Conservation (phyloP, 2,113 vertebrate genomes). For the Lasiurus borealis region DNA sequence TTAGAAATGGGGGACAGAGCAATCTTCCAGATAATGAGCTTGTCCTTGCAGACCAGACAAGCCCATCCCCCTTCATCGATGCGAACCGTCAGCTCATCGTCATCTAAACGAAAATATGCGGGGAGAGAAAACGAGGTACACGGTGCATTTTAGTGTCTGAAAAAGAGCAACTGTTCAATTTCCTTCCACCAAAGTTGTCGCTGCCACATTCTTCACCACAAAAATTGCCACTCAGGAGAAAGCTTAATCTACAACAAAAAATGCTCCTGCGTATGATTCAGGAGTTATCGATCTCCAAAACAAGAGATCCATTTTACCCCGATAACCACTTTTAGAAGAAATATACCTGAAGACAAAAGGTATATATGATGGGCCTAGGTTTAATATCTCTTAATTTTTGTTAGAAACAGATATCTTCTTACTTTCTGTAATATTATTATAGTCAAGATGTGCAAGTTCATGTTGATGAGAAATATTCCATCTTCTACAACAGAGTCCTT, state of each 20-base stretch:
- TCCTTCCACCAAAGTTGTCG: not conserved
- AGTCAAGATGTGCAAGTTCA: not conserved
- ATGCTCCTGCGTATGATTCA: too few relatives aligned
- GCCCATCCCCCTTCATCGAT: constrained; percentile 96
- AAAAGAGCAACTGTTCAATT: not conserved
- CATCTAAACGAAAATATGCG: constrained; percentile 83
- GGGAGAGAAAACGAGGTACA: too few relatives aligned
- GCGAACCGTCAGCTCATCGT: constrained; percentile 92
- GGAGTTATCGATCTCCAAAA: not conserved
- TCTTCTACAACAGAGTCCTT: not conserved
- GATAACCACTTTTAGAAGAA: constrained; percentile 36
- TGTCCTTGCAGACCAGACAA: constrained; percentile 95
- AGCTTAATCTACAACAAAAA: constrained; percentile 35
- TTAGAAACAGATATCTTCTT: not conserved
- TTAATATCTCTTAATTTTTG: constrained; percentile 24
- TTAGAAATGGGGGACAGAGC: constrained; percentile 93
- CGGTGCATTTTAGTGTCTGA: too few relatives aligned
- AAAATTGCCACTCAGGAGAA: not conserved
- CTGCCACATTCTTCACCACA: not conserved
- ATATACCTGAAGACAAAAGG: not conserved
- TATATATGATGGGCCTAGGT: not conserved
- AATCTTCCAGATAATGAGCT: constrained; percentile 96
- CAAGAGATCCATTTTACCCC: not conserved
- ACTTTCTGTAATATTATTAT: not conserved
- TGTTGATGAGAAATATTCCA: not conserved